A percentile compares a stretch with the other conserved stretches of the same genome.
phyloP scores from a whole-genome alignment of 2,797 vertebrate species.

The Odontamblyopus rebecca region DNA sequence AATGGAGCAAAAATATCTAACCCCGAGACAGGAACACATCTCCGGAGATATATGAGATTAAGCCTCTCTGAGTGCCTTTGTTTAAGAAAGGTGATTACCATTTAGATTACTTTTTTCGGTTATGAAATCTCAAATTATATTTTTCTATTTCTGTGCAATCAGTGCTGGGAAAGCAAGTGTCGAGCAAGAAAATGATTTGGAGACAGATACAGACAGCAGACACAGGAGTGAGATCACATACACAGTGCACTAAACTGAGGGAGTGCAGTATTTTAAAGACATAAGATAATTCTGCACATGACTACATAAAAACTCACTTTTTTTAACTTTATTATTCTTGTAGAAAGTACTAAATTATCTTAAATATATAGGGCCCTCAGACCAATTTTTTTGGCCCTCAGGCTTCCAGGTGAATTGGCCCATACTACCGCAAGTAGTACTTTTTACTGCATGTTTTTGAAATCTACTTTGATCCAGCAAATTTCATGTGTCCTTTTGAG shows the following conservation, averaged over 20 bases:
- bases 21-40: conserved; percentile 18
- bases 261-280: too few relatives aligned
- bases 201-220: neutral
- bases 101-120: conserved; percentile 37
- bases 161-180: neutral
- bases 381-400: too few relatives aligned
- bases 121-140: conserved; percentile 18
- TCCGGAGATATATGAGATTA: conserved; percentile 21
- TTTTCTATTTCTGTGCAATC: neutral
- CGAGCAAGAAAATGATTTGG: neutral
- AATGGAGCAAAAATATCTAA: conserved; percentile 40
- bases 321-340: too few relatives aligned
- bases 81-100: conserved; percentile 37
- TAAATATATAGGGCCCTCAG: too few relatives aligned
- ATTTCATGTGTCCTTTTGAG: too few relatives aligned
- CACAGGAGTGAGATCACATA: neutral
- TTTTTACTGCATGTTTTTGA: too few relatives aligned
- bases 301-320: too few relatives aligned
- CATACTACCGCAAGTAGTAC: too few relatives aligned
- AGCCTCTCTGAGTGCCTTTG: conserved; percentile 21
- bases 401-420: too few relatives aligned
- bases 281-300: too few relatives aligned
- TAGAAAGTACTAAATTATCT: too few relatives aligned
- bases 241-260: neutral
- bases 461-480: too few relatives aligned